Evolutionary conservation across 2,888 invertebrate species (phyloP), one percentile per base, ranked within the genome.

Genomic region (Lagria hirta): DNA sequence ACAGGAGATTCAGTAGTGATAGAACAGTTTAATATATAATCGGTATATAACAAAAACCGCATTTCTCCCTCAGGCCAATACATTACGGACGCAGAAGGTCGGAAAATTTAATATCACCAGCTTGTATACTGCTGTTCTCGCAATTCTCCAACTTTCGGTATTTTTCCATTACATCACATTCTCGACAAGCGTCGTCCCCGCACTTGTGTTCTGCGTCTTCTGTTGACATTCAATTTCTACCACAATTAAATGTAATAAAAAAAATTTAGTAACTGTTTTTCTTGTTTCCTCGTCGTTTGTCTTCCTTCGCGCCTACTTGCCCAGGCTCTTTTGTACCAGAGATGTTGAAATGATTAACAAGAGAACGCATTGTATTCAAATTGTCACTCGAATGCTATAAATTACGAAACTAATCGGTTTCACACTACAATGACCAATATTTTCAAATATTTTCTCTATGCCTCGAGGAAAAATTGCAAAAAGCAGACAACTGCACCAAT

Each of bases 61-160:
- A 62, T 64, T 58, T 62, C 65, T 60, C 64, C 64, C 62, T 57
- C 51, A 58, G 58, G 59, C 60, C 68, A 62, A 70, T 71, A 69
- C 64, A 69, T 70, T 69, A 69, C 68, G 61, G 56, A 61, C 60
- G 69, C 71, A 70, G 69, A 71, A 70, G 69, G 69, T 67, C 64
- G 69, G 70, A 70, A 71, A 71, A 71, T 71, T 71, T 71, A 71
- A 71, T 71, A 71, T 71, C 69, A 65, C 65, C 69, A 66, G 66
- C 66, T 64, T 66, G 66, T 65, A 62, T 57, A 63, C 62, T 56
- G 61, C 60, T 61, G 64, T 66, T 59, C 61, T 62, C 64, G 64
- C 66, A 67, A 66, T 68, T 67, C 65, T 65, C 67, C 49, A 66
- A 67, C 65, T 69, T 67, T 68, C 65, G 66, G 67, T 67, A 68